A percentile compares a stretch with the other conserved stretches of the same genome.
Conservation (phyloP, 2,113 vertebrate genomes). For the Parus major region DNA sequence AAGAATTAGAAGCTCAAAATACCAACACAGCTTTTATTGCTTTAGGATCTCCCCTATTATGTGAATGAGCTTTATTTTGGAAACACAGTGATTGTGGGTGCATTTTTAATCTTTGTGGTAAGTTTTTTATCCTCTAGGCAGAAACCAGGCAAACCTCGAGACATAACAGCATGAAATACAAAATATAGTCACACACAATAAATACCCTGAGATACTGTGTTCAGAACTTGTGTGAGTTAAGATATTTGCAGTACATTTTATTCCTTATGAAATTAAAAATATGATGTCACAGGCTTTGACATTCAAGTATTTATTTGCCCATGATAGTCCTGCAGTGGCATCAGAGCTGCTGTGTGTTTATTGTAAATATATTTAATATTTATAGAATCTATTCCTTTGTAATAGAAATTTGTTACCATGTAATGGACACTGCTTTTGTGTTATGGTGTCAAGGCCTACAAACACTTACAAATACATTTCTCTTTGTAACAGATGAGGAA, state of each 20-base stretch:
- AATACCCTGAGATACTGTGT: background rate
- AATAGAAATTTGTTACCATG: background rate
- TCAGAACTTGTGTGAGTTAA: background rate
- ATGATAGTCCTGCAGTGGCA: background rate
- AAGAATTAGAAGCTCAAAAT: background rate
- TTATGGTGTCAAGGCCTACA: background rate
- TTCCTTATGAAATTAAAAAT: background rate
- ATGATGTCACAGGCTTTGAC: background rate
- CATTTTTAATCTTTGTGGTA: background rate
- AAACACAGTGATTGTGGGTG: background rate
- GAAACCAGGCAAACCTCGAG: background rate
- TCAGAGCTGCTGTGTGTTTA: background rate
- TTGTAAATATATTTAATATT: background rate
- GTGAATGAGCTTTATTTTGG: background rate
- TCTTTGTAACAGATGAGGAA: background rate
- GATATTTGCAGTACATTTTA: background rate
- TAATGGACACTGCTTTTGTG: background rate
- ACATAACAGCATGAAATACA: background rate
- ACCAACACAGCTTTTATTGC: background rate
- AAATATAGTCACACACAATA: background rate
- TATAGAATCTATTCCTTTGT: background rate
- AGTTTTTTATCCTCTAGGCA: background rate
- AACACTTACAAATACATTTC: background rate
- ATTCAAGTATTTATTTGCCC: background rate
- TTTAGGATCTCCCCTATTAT: background rate